Evolutionary conservation across 2,113 vertebrate genomes (phyloP).

Genomic region (Zeus faber): DNA sequence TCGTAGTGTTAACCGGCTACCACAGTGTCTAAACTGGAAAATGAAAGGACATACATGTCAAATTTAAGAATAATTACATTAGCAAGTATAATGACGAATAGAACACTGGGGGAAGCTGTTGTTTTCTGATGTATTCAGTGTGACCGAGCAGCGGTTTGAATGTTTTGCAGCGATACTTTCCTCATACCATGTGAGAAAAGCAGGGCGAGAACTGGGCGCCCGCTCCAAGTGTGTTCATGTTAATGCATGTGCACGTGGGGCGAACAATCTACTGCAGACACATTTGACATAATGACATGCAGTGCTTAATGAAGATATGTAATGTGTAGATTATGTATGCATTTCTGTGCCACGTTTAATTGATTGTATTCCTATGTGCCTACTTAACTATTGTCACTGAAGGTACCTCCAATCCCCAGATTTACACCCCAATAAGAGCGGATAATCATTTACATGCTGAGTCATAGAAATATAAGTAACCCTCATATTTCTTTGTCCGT

Average conservation of each 20-base stretch:
- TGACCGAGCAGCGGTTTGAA: conserved; percentile 34
- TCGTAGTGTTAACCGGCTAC: conserved; percentile 9
- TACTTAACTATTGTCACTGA: too few relatives aligned
- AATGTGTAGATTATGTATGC: too few relatives aligned
- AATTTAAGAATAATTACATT: conserved; percentile 24
- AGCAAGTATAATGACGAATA: conserved; percentile 25
- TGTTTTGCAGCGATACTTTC: conserved; percentile 48
- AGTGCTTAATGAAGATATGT: too few relatives aligned
- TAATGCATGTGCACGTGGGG: conserved; percentile 21
- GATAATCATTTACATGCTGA: too few relatives aligned
- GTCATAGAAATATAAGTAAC: not conserved
- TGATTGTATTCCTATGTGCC: too few relatives aligned
- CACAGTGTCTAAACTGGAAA: conserved; percentile 7
- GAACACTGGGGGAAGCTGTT: conserved; percentile 32
- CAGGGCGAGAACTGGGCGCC: conserved; percentile 27
- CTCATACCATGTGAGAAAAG: conserved; percentile 38
- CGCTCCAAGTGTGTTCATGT: conserved; percentile 24
- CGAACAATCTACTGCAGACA: too few relatives aligned
- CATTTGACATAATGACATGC: not conserved
- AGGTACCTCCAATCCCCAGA: too few relatives aligned
- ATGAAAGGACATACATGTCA: not conserved
- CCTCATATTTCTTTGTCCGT: conserved; percentile 30
- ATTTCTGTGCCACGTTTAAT: too few relatives aligned
- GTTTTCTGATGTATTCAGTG: conserved; percentile 43
- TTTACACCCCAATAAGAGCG: too few relatives aligned